These are phyloP conservation scores for Dolichallabes microphthalmus DNA, from an alignment of 2,113 vertebrate species.

Conservation along the genomic window DNA sequence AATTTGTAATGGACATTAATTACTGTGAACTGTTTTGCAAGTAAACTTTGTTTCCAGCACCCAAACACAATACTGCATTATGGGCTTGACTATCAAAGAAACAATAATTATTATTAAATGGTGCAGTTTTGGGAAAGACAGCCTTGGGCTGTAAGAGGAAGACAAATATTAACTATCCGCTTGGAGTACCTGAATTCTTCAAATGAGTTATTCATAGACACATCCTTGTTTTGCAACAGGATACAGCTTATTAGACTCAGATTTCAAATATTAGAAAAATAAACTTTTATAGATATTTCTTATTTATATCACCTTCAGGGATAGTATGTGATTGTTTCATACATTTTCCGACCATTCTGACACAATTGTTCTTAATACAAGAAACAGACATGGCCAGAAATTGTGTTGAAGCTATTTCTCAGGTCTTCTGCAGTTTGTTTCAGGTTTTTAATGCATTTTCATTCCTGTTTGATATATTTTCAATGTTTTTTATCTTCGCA, in stretches of 20 bases:
- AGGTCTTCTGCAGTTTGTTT: not conserved
- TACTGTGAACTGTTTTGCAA: not conserved
- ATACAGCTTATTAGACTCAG: not conserved
- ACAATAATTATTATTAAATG: not conserved
- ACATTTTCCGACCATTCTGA: no score
- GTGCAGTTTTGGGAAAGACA: not conserved
- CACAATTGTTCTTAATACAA: not conserved
- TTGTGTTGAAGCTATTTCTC: not conserved
- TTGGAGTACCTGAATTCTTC: not conserved
- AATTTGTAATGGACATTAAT: not conserved
- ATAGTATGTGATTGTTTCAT: no score
- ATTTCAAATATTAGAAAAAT: no score
- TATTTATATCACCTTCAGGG: no score
- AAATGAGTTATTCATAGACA: not conserved
- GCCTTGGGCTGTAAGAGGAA: not conserved
- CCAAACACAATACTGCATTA: conserved; percentile 2
- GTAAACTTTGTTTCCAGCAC: not conserved
- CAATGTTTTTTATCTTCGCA: not conserved
- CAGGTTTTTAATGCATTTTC: not conserved
- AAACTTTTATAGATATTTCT: no score
- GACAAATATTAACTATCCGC: not conserved
- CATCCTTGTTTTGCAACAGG: not conserved
- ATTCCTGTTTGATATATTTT: not conserved
- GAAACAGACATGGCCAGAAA: not conserved
- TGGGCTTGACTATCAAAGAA: not conserved